A percentile compares a stretch with the other conserved stretches of the same genome.
These are phyloP conservation scores for Onthophagus sagittarius DNA, from an alignment of 2,888 invertebrate genomes.

Conservation along the genomic window DNA sequence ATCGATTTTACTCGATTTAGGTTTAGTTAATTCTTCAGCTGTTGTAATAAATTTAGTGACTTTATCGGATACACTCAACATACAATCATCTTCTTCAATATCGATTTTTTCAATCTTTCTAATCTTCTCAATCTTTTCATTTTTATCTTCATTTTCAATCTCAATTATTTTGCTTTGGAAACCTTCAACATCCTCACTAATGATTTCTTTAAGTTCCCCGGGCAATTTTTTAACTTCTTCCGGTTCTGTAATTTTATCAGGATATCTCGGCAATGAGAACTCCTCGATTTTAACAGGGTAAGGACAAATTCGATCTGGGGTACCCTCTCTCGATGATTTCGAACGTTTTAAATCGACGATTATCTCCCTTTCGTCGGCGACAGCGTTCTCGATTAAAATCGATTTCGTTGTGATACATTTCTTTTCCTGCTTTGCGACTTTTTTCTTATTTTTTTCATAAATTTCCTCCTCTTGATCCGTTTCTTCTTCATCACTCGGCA, in stretches of 20 bases:
- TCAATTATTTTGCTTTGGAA: slow-evolving; percentile 41
- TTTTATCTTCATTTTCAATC: too few relatives aligned
- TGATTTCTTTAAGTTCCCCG: slow-evolving; percentile 46
- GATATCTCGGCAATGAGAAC: slow-evolving; percentile 64
- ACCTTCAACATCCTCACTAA: slow-evolving; percentile 21
- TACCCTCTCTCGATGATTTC: slow-evolving; percentile 71
- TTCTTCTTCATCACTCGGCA: slow-evolving; percentile 36
- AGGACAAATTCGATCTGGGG: slow-evolving; percentile 68
- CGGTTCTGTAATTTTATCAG: slow-evolving; percentile 71
- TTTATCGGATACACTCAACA: slow-evolving; percentile 66
- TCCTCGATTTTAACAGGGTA: slow-evolving; percentile 58
- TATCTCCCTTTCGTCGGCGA: slow-evolving; percentile 54
- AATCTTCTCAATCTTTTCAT: too few relatives aligned
- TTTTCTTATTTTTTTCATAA: slow-evolving; percentile 22
- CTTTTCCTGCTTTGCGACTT: slow-evolving; percentile 30
- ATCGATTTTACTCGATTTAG: background rate
- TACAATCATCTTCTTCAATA: slow-evolving; percentile 59
- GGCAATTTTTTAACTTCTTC: slow-evolving; percentile 54
- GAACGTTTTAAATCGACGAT: slow-evolving; percentile 68
- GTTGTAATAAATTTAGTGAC: slow-evolving; percentile 63
- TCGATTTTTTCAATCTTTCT: slow-evolving; percentile 46
- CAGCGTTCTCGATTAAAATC: slow-evolving; percentile 46
- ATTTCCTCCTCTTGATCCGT: slow-evolving; percentile 31
- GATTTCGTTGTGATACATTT: slow-evolving; percentile 55
- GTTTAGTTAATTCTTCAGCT: slow-evolving; percentile 45